Conservation (phyloP, 2,888 invertebrate species). For the Parnassius orleans region DNA sequence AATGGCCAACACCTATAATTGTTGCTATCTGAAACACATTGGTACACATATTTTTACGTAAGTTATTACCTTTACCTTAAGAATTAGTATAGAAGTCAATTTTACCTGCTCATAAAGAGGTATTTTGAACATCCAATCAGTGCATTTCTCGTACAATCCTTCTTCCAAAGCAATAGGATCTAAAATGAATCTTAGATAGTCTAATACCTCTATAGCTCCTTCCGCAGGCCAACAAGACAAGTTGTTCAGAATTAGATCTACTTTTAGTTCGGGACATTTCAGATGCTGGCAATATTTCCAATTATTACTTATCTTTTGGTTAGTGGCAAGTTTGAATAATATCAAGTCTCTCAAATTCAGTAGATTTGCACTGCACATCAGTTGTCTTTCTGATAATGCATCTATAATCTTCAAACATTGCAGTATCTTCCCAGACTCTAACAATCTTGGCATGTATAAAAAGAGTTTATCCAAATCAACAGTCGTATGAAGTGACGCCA, state of each 20-base stretch:
- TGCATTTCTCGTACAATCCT: conserved; percentile 68
- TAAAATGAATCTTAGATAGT: conserved; percentile 69
- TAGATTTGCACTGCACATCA: conserved; percentile 74
- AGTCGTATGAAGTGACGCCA: conserved; percentile 82
- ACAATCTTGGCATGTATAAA: conserved; percentile 66
- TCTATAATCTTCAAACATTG: conserved; percentile 79
- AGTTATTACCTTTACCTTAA: not conserved
- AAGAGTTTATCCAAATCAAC: conserved; percentile 76
- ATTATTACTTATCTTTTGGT: conserved; percentile 65
- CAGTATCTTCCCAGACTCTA: conserved; percentile 68
- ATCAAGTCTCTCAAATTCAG: conserved; percentile 80
- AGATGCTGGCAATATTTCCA: conserved; percentile 78
- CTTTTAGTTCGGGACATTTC: conserved; percentile 71
- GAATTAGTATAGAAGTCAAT: not conserved
- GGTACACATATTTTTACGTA: conserved; percentile 3
- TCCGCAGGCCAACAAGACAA: conserved; percentile 79
- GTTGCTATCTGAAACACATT: conserved; percentile 71
- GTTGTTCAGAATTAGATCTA: conserved; percentile 77
- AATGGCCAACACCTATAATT: conserved; percentile 78
- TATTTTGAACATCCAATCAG: conserved; percentile 82
- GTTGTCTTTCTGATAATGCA: conserved; percentile 80
- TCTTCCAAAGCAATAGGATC: conserved; percentile 65
- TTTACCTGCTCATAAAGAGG: conserved; percentile 83
- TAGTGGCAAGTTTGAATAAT: conserved; percentile 80
- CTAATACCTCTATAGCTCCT: conserved; percentile 75